These are phyloP conservation scores for Calosoma granatense DNA, from an alignment of 1,140 invertebrate species.

Conservation along the genomic window DNA sequence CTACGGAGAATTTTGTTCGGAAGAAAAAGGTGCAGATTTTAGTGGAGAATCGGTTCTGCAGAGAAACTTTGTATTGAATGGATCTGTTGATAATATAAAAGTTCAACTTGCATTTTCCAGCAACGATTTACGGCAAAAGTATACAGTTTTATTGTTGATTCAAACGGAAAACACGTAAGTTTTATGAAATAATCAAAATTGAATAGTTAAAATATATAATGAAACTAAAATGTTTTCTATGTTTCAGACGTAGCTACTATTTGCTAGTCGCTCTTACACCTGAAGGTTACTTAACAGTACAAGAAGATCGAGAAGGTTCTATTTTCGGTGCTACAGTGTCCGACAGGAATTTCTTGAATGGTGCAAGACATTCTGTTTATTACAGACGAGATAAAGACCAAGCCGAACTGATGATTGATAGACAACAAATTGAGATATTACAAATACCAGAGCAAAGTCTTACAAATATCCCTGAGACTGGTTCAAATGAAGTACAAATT, in stretches of 20 bases:
- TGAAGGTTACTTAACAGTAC: slow-evolving; percentile 71
- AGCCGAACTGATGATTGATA: slow-evolving; percentile 61
- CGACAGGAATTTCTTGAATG: slow-evolving; percentile 70
- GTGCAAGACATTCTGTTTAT: slow-evolving; percentile 75
- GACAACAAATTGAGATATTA: slow-evolving; percentile 56
- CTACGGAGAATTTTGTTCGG: slow-evolving; percentile 63
- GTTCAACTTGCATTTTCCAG: slow-evolving; percentile 75
- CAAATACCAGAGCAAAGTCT: slow-evolving; percentile 54
- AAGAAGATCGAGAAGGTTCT: slow-evolving; percentile 67
- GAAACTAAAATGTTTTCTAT: slow-evolving; percentile 14
- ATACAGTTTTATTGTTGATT: slow-evolving; percentile 62
- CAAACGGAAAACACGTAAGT: slow-evolving; percentile 72
- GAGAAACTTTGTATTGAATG: slow-evolving; percentile 60
- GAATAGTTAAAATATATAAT: not conserved
- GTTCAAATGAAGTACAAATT: slow-evolving; percentile 70
- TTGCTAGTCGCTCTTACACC: slow-evolving; percentile 67
- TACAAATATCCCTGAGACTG: slow-evolving; percentile 49
- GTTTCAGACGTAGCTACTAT: slow-evolving; percentile 67
- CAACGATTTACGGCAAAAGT: slow-evolving; percentile 59
- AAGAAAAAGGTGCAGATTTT: slow-evolving; percentile 80
- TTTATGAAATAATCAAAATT: not conserved
- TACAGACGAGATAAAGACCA: slow-evolving; percentile 64
- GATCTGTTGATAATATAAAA: slow-evolving; percentile 60
- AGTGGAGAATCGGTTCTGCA: slow-evolving; percentile 73
- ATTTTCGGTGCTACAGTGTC: slow-evolving; percentile 59